phyloP scores from a whole-genome alignment of 2,888 invertebrate genomes.

The Standfussiana lucernea region DNA sequence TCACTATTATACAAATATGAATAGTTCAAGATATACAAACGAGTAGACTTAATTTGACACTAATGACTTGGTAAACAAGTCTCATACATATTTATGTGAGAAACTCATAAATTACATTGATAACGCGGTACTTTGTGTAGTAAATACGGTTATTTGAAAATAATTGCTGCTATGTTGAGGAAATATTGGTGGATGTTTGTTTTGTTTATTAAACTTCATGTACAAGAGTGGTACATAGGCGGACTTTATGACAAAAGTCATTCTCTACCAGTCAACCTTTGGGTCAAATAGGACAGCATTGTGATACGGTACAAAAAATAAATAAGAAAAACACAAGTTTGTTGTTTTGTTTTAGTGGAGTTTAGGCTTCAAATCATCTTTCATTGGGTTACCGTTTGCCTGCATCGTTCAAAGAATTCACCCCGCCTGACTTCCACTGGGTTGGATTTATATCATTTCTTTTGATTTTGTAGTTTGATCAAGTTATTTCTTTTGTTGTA shows the following conservation, averaged over 20 bases:
- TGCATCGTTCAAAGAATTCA: neutral
- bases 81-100: constrained; percentile 76
- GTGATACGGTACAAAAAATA: no score
- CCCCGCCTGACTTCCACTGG: no score
- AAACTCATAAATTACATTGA: constrained; percentile 67
- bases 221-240: no score
- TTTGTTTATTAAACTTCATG: no score
- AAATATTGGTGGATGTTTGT: constrained; percentile 17
- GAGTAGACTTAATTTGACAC: constrained; percentile 68
- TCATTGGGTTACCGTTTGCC: neutral
- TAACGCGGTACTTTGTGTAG: constrained; percentile 36
- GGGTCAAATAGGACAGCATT: no score
- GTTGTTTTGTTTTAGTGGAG: constrained; percentile 12
- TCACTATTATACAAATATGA: constrained; percentile 51
- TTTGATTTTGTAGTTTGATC: neutral
- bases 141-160: constrained; percentile 52
- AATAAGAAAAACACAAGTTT: no score
- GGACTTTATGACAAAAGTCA: no score
- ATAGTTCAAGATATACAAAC: constrained; percentile 68
- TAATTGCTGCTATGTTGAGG: constrained; percentile 33
- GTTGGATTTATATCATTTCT: neutral
- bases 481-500: constrained; percentile 65
- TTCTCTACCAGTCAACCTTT: no score
- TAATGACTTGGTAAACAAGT: constrained; percentile 68
- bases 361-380: neutral